These are phyloP conservation scores for Actinernus sp. DNA, from an alignment of 92 coral and sea anemone species.

Conservation along the genomic window DNA sequence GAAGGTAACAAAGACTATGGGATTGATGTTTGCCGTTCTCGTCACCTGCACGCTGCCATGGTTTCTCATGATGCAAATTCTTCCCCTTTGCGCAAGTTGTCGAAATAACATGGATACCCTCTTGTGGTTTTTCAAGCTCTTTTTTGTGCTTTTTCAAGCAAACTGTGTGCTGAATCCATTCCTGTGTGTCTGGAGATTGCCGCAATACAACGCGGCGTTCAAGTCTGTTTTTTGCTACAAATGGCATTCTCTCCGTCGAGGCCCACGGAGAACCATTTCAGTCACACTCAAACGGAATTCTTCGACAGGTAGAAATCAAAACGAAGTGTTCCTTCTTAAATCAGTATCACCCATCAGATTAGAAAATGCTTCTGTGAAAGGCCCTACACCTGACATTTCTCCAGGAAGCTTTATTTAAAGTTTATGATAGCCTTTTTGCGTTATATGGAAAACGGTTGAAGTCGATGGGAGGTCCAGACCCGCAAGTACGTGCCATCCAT, in stretches of 20 bases:
- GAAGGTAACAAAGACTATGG: constrained; percentile 61
- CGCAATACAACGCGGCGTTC: constrained; percentile 61
- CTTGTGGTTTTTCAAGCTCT: constrained; percentile 54
- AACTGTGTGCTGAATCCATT: constrained; percentile 79
- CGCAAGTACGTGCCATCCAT: too few relatives aligned
- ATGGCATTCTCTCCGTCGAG: too few relatives aligned
- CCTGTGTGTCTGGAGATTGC: constrained; percentile 70
- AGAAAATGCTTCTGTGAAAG: too few relatives aligned
- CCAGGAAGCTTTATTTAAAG: too few relatives aligned
- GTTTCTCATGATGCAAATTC: constrained; percentile 78
- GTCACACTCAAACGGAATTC: too few relatives aligned
- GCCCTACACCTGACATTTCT: too few relatives aligned
- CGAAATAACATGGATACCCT: constrained; percentile 11
- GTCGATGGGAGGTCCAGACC: too few relatives aligned
- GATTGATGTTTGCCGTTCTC: constrained; percentile 54
- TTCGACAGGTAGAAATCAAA: not conserved
- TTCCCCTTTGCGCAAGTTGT: constrained; percentile 56
- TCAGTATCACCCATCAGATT: not conserved
- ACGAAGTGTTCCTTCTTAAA: not conserved
- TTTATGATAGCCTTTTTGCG: too few relatives aligned
- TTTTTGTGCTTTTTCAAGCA: constrained; percentile 71
- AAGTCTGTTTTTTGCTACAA: not conserved
- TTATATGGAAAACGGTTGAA: too few relatives aligned
- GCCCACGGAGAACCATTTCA: too few relatives aligned
- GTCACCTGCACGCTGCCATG: constrained; percentile 71